Base-by-base conservation (phyloP, 2,888 invertebrate species). In the Mystacides longicornis region DNA sequence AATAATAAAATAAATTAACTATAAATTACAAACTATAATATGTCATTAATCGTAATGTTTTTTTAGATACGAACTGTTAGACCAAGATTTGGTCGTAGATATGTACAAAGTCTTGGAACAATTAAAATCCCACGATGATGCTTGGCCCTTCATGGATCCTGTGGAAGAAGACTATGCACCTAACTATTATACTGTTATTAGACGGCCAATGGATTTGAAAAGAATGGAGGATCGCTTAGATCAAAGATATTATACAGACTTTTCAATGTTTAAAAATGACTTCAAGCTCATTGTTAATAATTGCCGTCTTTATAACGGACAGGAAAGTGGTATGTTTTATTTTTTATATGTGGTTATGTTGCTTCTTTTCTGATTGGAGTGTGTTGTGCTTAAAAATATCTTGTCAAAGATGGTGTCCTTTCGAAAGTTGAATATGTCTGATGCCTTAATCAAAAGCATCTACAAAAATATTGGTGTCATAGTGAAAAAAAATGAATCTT, bases 151-250 rank as follows among this genome's bases (percentile, higher is more conserved):
- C 71, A 81, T 89, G 68, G 92, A 93, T 67, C 91, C 94, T 0
- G 94, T 95, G 1, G 91, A 93, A 65, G 93, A 94, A 68, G 89
- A 91, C 66, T 91, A 89, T 68, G 94, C 94, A 0, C 94, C 95
- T 0, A 87, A 89, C 70, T 89, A 86, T 68, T 86, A 86, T 66
- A 80, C 85, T 1, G 83, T 86, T 23, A 86, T 86, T 42, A 71
- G 86, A 62, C 79, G 85, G 62, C 94, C 94, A 1, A 93, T 94
- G 92, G 92, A 93, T 70, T 77, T 94, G 51, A 82, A 83, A 57
- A 85, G 85, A 66, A 93, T 94, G 88, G 92, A 93, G 68, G 88
- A 90, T 62, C 84, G 91, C 62, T 77, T 93, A 3, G 91, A 92
- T 66, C 81, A 80, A 63, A 89, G 90, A 22, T 83, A 85, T 65